Base-by-base conservation (phyloP, 2,888 invertebrate species). In the Aphidius colemani region DNA sequence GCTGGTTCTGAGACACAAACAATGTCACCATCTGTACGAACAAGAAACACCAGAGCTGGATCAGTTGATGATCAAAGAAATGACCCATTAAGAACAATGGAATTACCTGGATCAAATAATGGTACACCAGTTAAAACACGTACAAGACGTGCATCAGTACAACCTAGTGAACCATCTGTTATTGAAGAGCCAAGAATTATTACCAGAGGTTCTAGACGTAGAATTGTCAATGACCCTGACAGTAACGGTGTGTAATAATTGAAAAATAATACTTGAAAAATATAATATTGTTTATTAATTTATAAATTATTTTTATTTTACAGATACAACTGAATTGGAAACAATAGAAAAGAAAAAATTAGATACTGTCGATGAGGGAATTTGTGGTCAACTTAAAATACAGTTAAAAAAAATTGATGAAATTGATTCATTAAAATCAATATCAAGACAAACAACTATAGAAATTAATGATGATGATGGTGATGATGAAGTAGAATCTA, bases 1-100 rank as follows among this genome's bases (percentile, higher is more conserved):
- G 78, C 80, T 57, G 76, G 74, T 7, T 80, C 80, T 10, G 80
- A 80, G 61, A 58, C 72, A n/a, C 74, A 72, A 13, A 72, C 75
- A 5, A 65, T 77, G 6, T 69, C 73, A 7, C 67, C 74, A 5
- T 18, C 55, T 40, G 50, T 60, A 6, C 69, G 71, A n/a, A 77
- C 71, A 9, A 74, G 79, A 18, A 72, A 67, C 61, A 78, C 75
- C 11, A 72, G 80, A 68, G 75, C 79, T 7, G 77, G 67, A 59
- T 80, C 80, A 6, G 67, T 77, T 56, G 78, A 72, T 44, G 71
- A 70, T 0, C 75, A 76, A 53, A 46, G 59, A 5, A 61, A 45
- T 13, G 45, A 57, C 1, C 1, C 13, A 13, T 13, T 13, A 13
- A 13, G 68, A 61, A 18, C 13, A 18, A 2, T 11, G 1, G 57